Base-by-base conservation (phyloP, 2,888 invertebrate species). In the Drosophila melanosoma region DNA sequence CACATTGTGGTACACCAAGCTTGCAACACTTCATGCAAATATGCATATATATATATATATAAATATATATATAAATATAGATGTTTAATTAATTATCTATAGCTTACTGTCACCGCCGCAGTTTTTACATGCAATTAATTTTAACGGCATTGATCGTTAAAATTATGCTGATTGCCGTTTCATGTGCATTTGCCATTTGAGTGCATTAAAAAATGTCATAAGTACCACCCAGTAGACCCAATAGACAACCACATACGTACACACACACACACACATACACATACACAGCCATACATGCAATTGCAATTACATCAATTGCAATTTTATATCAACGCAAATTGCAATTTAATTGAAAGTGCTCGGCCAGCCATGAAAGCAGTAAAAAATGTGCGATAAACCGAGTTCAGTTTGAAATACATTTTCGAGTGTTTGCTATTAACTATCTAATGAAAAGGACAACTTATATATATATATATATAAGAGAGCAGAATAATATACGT, bases 281-380 rank as follows among this genome's bases (percentile, higher is more conserved):
- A 17, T 29, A 26, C 33, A 45, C 26, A 15, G 6, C 11, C 40
- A 35, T 26, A 56, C 38, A 23, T 54, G 56, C 40, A 49, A 51
- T 64, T 26, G 52, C 56, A 51, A 64, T 63, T 56, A 76, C 71
- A 72, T 64, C 71, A 90, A 85, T 73, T 68, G 66, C 82, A 74
- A 71, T 88, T 87, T 78, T 67, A 85, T 85, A 59, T 74, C 73
- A 69, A 74, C 71, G 68, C 74, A 82, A 90, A 90, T 88, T 86
- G 79, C 74, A 79, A 79, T 82, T 86, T 90, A 91, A 89, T 91
- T 90, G 81, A 85, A 78, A 82, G 80, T 48, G 63, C 71, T 53
- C 20, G 49, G 40, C 35, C 42, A 49, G 62, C 64, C 48, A 71
- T 68, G 38, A 79, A 79, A 74, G 36, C 38, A 51, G 59, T 38